Conservation (phyloP, 2,888 invertebrate species). For the Mellilla xanthometata region DNA sequence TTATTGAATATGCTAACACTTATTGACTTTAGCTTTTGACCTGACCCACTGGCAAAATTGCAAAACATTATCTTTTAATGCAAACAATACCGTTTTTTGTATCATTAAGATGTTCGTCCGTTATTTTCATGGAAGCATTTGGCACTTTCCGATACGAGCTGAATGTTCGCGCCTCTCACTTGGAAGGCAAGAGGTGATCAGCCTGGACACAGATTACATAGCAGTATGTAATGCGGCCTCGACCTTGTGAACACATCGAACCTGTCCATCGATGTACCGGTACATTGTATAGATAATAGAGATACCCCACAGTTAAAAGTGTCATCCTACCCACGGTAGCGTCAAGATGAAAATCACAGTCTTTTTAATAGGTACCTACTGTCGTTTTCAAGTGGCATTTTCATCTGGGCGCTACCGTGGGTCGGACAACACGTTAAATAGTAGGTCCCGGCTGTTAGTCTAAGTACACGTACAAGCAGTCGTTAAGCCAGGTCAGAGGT, state of each 20-base stretch:
- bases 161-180: slow-evolving; percentile 16
- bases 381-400: too few species aligned
- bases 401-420: too few species aligned
- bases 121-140: slow-evolving; percentile 17
- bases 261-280: slow-evolving; percentile 5
- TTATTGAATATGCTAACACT: background rate
- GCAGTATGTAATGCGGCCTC: slow-evolving; percentile 15
- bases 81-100: slow-evolving; percentile 2
- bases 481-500: too few species aligned
- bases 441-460: too few species aligned
- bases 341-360: too few species aligned
- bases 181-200: slow-evolving; percentile 9
- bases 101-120: slow-evolving; percentile 2
- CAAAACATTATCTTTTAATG: background rate
- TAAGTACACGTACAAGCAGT: too few species aligned
- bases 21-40: background rate
- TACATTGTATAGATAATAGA: too few species aligned
- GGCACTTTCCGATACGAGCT: slow-evolving; percentile 13
- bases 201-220: background rate
- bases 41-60: background rate
- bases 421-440: too few species aligned
- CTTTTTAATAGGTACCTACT: too few species aligned
- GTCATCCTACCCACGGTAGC: too few species aligned
- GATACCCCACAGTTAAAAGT: too few species aligned
- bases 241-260: slow-evolving; percentile 35